Conservation (phyloP, 2,113 vertebrate species). For the Siniperca chuatsi region DNA sequence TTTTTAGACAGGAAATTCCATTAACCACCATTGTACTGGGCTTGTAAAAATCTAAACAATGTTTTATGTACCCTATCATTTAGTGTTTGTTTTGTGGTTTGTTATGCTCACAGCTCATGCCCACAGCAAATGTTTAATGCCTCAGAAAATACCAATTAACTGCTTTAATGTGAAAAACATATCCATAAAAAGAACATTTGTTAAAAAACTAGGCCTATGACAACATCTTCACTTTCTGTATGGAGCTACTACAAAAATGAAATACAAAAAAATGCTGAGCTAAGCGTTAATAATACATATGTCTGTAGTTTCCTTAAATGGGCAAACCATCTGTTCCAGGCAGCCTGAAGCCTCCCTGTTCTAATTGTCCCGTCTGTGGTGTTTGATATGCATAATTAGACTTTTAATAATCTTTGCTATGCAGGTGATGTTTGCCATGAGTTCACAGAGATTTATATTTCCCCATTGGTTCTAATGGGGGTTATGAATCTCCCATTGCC, state of each 20-base stretch:
- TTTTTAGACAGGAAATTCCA: too few species aligned
- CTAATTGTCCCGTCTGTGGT: constrained; percentile 80
- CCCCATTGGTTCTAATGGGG: constrained; percentile 19
- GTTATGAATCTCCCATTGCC: constrained; percentile 33
- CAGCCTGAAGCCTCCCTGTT: constrained; percentile 67
- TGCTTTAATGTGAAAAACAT: constrained; percentile 27
- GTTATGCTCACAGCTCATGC: not conserved
- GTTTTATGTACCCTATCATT: not conserved
- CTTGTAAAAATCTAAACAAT: too few species aligned
- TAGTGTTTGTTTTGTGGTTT: not conserved
- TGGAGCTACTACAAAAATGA: not conserved
- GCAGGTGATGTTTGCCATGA: constrained; percentile 77
- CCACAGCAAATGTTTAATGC: constrained; percentile 5
- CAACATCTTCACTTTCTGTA: not conserved
- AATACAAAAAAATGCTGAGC: constrained; percentile 45
- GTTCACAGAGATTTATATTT: constrained; percentile 52
- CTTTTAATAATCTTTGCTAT: constrained; percentile 81
- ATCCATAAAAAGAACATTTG: constrained; percentile 37
- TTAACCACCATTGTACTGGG: too few species aligned
- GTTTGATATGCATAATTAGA: constrained; percentile 83
- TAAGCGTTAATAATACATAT: constrained; percentile 59
- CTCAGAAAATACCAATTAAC: not conserved
- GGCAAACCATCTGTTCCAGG: constrained; percentile 76
- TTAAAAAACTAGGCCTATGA: not conserved
- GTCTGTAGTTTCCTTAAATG: constrained; percentile 65